Evolutionary conservation across 2,797 vertebrate species (phyloP).

Genomic region (Platyrinchus mystaceus): DNA sequence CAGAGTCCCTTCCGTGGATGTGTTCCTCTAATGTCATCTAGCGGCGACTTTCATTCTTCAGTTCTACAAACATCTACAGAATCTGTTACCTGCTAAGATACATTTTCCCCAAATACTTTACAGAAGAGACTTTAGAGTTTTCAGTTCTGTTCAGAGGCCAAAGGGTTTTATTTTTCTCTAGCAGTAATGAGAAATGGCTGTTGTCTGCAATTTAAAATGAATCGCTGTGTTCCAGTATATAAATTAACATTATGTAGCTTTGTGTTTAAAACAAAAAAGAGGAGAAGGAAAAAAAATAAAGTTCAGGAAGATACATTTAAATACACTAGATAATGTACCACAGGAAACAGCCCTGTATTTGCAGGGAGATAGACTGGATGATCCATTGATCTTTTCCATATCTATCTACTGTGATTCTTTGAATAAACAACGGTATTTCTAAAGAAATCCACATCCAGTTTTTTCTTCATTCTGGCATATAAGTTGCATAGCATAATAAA

Average conservation of each 20-base stretch:
- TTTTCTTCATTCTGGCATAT: constrained; percentile 31
- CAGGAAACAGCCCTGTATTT: not conserved
- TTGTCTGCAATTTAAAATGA: constrained; percentile 37
- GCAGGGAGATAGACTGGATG: constrained; percentile 46
- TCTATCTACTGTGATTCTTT: constrained; percentile 42
- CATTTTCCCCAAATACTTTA: constrained; percentile 30
- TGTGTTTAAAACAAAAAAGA: not conserved
- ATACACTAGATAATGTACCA: not conserved
- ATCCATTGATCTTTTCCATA: constrained; percentile 20
- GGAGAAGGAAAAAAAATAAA: not conserved
- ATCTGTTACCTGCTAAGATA: constrained; percentile 59
- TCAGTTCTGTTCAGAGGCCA: constrained; percentile 17
- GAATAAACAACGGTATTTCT: constrained; percentile 56
- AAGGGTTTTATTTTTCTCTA: not conserved
- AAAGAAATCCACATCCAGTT: constrained; percentile 6
- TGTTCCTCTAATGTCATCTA: constrained; percentile 72
- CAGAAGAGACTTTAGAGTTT: constrained; percentile 48
- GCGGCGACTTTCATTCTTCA: constrained; percentile 70
- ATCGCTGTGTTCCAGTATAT: constrained; percentile 56
- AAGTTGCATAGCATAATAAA: not conserved
- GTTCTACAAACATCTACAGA: constrained; percentile 62
- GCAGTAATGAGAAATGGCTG: constrained; percentile 28
- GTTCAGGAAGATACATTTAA: constrained; percentile 1
- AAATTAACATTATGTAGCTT: constrained; percentile 42
- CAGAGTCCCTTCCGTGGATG: constrained; percentile 74